Base-by-base conservation (phyloP, 2,113 vertebrate species). In the Mystacornis crossleyi region DNA sequence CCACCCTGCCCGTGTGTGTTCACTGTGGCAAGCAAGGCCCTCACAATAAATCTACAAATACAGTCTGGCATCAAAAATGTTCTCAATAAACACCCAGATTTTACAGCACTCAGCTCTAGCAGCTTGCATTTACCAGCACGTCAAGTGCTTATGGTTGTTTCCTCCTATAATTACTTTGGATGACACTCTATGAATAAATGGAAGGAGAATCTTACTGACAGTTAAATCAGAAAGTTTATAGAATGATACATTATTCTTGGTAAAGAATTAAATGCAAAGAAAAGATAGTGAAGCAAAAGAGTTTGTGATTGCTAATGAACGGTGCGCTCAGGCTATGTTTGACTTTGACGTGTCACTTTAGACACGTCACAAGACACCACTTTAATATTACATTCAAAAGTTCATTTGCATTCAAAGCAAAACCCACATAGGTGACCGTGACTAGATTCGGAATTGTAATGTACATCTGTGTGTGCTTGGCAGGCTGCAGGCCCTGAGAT, bases 401-500 rank as follows among this genome's bases (percentile, higher is more conserved):
- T 81, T 20, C 47, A 75, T 91, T 93, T 95, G 25, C 45, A 85
- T 92, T 94, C 61, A 62, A 79, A 96, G 55, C 64, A 43, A 84
- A 86, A 34, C 23, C 34, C 83, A 28, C 19, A 26, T 62, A 62
- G 62, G 36, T 88, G 91, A 67, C 10, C 47, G 54, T 0, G 5
- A 54, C 67, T 18, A 51, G 66, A 47, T 84, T 73, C 28, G 15
- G 51, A 66, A 55, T 25, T 51, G 55, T 47, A 65, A 69, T 21
- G 45, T 25, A 17, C 40, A 81, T 53, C 61, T 86, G 31, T 51
- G 40, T 54, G 54, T 29, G 6, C 34, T n/a, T 34, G 64, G 34
- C 42, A 53, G 53, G 24, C 79, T 81, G 31, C 29, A 55, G 48
- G 8, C 54, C 50, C 74, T 45, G 60, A 38, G 69, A 67, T 86